A percentile compares a stretch with the other conserved stretches of the same genome.
These are phyloP conservation scores for Pipistrellus nathusii DNA, from an alignment of 2,797 vertebrate species.

Conservation along the genomic window DNA sequence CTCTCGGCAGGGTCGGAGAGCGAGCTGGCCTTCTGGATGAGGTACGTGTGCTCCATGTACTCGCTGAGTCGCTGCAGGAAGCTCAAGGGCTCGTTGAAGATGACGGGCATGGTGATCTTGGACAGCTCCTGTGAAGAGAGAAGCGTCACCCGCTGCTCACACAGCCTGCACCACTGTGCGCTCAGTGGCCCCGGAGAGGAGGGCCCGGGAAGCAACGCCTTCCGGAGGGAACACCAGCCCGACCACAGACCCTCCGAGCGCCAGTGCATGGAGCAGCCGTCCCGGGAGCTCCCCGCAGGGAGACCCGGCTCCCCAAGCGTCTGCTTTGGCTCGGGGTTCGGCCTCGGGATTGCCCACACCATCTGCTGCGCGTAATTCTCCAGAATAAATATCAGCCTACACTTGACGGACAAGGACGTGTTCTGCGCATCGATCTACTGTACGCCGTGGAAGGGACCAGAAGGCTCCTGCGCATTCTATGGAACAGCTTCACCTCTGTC, in stretches of 20 bases:
- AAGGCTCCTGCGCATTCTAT: neutral
- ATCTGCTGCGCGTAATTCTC: neutral
- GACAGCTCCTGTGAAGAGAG: slow-evolving; percentile 92
- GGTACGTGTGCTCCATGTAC: slow-evolving; percentile 99
- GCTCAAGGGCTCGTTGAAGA: slow-evolving; percentile 98
- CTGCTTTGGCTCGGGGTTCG: neutral
- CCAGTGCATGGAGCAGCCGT: too few relatives aligned
- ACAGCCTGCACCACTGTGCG: too few relatives aligned
- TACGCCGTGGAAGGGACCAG: neutral
- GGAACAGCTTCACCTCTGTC: neutral
- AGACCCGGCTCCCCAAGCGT: neutral
- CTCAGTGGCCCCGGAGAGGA: too few relatives aligned
- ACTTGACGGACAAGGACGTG: neutral
- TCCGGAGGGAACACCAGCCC: too few relatives aligned
- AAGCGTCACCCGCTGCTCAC: neutral
- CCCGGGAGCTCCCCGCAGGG: too few relatives aligned
- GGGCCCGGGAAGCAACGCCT: too few relatives aligned
- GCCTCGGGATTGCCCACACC: neutral
- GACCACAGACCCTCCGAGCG: too few relatives aligned
- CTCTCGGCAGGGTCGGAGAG: slow-evolving; percentile 93
- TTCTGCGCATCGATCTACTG: neutral
- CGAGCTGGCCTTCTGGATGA: slow-evolving; percentile 96
- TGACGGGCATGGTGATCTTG: slow-evolving; percentile 99
- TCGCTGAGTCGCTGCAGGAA: slow-evolving; percentile 97
- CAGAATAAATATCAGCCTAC: neutral